Evolutionary conservation across 2,797 vertebrate species (phyloP), one percentile per base, ranked within the genome.

Genomic region (Microtus agrestis): DNA sequence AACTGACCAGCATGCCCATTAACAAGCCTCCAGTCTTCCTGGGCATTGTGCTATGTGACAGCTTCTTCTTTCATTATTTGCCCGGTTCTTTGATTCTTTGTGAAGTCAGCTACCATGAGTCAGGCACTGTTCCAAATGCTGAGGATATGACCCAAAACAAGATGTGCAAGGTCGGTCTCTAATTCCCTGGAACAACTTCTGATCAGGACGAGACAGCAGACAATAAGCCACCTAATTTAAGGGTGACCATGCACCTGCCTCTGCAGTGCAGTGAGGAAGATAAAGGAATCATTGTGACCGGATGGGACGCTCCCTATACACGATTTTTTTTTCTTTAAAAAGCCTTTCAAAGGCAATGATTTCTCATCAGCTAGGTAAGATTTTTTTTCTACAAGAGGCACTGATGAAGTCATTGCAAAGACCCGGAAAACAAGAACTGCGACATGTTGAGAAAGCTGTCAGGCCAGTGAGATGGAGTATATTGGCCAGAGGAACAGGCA

Each of bases 161-260:
- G 69, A 81, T 74, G 27, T n/a, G 89, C 67, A 46, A 71, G 46
- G 56, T 71, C 71, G 31, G 48, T 71, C 63, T 46, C 74, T 94
- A 80, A 87, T 93, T 87, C 91, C 37, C 71, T 89, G 43, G 31
- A 91, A 48, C 61, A 78, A 61, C 40, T 82, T 56, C 81, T 48
- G 90, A 78, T 71, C 31, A 85, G 56, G 31, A 91, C 29, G 51
- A 93, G 48, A 91, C 51, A 69, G 4, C 73, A 79, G 9, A 82
- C 65, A 87, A 84, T 87, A 91, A 96, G 76, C n/a, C 65, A 59
- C 13, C 31, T 77, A 73, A 94, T 48, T 51, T 74, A 59, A 59
- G 80, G 76, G 29, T 43, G 56, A 37, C 17, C 40, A 23, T 54
- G 29, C 13, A 65, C 59, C 29, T 94, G 67, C 15, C 31, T 94